phyloP scores from a whole-genome alignment of 2,113 vertebrate genomes.

The Vicugna pacos region DNA sequence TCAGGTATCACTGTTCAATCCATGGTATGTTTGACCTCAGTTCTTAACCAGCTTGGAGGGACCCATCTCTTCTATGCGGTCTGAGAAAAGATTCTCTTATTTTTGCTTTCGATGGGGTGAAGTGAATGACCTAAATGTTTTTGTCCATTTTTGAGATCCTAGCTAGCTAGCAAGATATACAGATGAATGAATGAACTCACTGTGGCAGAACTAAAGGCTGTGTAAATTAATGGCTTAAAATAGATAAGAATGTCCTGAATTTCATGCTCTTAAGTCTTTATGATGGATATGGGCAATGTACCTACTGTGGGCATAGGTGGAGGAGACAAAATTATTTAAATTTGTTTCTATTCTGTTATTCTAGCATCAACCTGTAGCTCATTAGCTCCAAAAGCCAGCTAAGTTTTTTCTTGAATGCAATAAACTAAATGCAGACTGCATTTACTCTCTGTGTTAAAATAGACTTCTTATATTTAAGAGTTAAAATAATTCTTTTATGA shows the following conservation, averaged over 20 bases:
- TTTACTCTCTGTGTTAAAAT: slow-evolving; percentile 39
- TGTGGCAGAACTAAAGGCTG: not conserved
- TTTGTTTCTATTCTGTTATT: slow-evolving; percentile 24
- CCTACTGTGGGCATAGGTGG: not conserved
- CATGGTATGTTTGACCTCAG: not conserved
- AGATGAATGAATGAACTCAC: not conserved
- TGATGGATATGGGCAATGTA: not conserved
- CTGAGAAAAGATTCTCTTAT: not conserved
- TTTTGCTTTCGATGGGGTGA: slow-evolving; percentile 44
- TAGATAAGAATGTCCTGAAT: not conserved
- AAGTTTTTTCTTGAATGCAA: not conserved
- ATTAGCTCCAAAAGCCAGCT: not conserved
- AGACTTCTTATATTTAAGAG: slow-evolving; percentile 18
- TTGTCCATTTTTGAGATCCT: not conserved
- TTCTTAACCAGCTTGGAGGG: not conserved
- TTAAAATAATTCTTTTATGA: slow-evolving; percentile 25
- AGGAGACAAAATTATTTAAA: not conserved
- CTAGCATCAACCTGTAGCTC: not conserved
- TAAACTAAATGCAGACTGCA: slow-evolving; percentile 31
- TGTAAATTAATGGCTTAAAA: slow-evolving; percentile 9
- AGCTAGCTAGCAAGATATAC: not conserved
- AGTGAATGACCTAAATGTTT: not conserved
- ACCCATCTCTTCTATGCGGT: not conserved
- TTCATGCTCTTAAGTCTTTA: slow-evolving; percentile 22
- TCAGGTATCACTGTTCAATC: not conserved